A percentile compares a stretch with the other conserved stretches of the same genome.
phyloP scores from a whole-genome alignment of 2,888 invertebrate genomes.

The Acrobeloides nanus region DNA sequence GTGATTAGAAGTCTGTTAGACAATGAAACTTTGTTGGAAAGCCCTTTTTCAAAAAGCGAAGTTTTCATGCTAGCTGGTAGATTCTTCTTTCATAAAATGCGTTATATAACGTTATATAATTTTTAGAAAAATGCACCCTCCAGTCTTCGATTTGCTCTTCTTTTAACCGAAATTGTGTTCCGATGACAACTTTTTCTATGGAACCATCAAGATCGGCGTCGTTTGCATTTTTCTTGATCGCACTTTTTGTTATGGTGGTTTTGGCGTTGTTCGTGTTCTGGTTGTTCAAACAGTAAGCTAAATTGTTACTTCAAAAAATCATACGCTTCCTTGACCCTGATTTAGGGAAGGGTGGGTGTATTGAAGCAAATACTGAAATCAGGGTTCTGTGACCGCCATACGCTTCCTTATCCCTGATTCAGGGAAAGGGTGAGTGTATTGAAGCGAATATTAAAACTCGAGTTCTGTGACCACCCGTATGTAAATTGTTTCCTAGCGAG shows the following conservation, averaged over 20 bases:
- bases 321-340: no score
- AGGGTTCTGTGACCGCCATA: no score
- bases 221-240: constrained; percentile 12
- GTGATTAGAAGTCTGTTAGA: constrained; percentile 15
- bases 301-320: constrained; percentile 29
- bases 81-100: constrained; percentile 11
- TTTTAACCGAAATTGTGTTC: constrained; percentile 19
- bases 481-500: no score
- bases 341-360: no score
- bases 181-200: constrained; percentile 4
- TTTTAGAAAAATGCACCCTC: constrained; percentile 37
- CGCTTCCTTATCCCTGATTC: no score
- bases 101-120: not conserved
- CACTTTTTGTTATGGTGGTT: constrained; percentile 21
- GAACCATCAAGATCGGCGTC: constrained; percentile 3
- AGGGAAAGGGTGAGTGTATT: no score
- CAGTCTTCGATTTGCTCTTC: constrained; percentile 45
- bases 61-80: constrained; percentile 13
- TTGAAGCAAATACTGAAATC: no score
- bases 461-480: no score
- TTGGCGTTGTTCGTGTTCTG: constrained; percentile 30
- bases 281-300: constrained; percentile 30
- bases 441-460: no score
- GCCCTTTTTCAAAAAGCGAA: constrained; percentile 22
- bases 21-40: constrained; percentile 23